A percentile compares a stretch with the other conserved stretches of the same genome.
phyloP scores from a whole-genome alignment of 2,113 vertebrate species.

The Puntigrus tetrazona region DNA sequence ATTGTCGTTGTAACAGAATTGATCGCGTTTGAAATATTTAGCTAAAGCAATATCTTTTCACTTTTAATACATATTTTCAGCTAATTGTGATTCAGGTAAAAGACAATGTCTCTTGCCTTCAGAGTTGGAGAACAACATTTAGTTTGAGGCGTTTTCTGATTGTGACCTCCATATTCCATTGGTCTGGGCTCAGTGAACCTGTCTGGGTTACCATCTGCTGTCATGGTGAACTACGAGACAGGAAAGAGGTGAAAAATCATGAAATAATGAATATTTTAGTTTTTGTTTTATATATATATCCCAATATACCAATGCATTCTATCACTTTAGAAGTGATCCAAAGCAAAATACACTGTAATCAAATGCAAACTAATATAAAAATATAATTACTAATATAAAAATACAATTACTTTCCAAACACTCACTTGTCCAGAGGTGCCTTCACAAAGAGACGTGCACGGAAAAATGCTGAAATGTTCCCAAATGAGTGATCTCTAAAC shows the following conservation, averaged over 20 bases:
- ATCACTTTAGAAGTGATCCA: neutral
- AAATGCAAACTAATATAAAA: neutral
- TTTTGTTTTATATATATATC: neutral
- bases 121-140: constrained; percentile 48
- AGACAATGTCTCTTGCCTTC: constrained; percentile 36
- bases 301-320: neutral
- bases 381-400: neutral
- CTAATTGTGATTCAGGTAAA: neutral
- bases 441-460: neutral
- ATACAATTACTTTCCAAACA: neutral
- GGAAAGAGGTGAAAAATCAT: neutral
- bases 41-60: neutral
- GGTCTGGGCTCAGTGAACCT: constrained; percentile 11
- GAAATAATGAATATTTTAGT: neutral
- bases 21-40: neutral
- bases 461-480: neutral
- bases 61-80: neutral
- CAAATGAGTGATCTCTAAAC: neutral
- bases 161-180: neutral
- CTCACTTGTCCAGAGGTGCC: neutral
- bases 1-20: neutral
- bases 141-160: neutral
- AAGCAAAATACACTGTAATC: neutral
- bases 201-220: constrained; percentile 1
- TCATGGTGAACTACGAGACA: constrained; percentile 8